A percentile compares a stretch with the other conserved stretches of the same genome.
phyloP scores from a whole-genome alignment of 2,888 invertebrate genomes.

The Drosophila atripex region DNA sequence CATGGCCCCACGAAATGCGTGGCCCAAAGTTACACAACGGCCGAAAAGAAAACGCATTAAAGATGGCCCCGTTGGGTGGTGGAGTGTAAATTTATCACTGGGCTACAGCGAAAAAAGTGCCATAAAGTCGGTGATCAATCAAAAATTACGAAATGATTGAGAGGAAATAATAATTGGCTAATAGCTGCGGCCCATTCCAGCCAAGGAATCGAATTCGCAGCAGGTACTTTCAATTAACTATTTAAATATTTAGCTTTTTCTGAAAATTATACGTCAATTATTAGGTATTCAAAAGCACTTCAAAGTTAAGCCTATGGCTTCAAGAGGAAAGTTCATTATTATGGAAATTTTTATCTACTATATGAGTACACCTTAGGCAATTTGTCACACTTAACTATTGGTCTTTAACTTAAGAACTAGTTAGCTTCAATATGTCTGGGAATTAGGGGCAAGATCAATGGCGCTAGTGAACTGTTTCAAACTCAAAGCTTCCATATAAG shows the following conservation, averaged over 20 bases:
- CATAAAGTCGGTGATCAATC: slow-evolving; percentile 82
- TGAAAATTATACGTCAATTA: slow-evolving; percentile 4
- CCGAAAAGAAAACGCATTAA: slow-evolving; percentile 32
- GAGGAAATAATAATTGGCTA: slow-evolving; percentile 65
- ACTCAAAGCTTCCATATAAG: slow-evolving; percentile 13
- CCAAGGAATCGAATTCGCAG: neutral
- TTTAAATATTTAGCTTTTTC: slow-evolving; percentile 5
- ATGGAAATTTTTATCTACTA: slow-evolving; percentile 20
- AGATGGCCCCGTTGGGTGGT: slow-evolving; percentile 39
- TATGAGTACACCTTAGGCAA: slow-evolving; percentile 2
- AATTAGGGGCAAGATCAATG: slow-evolving; percentile 34
- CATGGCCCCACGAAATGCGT: slow-evolving; percentile 51
- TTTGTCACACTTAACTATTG: slow-evolving; percentile 22
- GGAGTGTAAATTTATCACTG: slow-evolving; percentile 80
- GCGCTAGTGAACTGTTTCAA: slow-evolving; percentile 19
- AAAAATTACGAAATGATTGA: slow-evolving; percentile 80
- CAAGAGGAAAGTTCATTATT: slow-evolving; percentile 16
- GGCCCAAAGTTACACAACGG: slow-evolving; percentile 55
- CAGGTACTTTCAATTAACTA: slow-evolving; percentile 29
- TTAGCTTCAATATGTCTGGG: slow-evolving; percentile 22
- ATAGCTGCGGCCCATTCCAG: slow-evolving; percentile 76
- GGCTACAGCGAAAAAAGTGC: slow-evolving; percentile 65
- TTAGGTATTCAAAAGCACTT: slow-evolving; percentile 13
- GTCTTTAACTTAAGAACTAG: slow-evolving; percentile 27
- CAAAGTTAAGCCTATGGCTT: slow-evolving; percentile 6